Base-by-base conservation (phyloP, 53 echinoderm and acorn worm species). In the Mesocentrotus franciscanus region DNA sequence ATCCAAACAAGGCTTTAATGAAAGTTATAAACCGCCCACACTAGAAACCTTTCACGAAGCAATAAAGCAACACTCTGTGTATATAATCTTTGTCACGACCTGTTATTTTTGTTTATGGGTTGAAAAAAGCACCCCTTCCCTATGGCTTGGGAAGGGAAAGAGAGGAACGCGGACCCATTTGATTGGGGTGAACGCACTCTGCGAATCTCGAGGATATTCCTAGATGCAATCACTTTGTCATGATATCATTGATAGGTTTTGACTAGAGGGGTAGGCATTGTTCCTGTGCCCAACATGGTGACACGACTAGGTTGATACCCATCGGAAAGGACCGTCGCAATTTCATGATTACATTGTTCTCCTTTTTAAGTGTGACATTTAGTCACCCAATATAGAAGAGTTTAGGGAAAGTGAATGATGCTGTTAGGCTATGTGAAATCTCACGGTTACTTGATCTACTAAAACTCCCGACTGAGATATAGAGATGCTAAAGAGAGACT, bases 1-100 rank as follows among this genome's bases (percentile, higher is more conserved):
- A 33, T 36, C 36, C 81, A 20, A 33, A 8, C 42, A 81, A 8
- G 20, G 9, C 42, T 22, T 81, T 81, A 81, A 81, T 81, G 34
- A 17, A 39, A 81, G 12, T 10, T 18, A 64, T 20, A 81, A 42
- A 33, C 30, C 13, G 13, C 4, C 8, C 15, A 32, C 9, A 76
- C 81, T 13, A 8, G 42, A 81, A 20, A 39, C 81, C 87, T 58
- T 58, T 58, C 58, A 27, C 27, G 29, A 58, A 27, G 13, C 87
- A 58, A 58, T 87, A 87, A 57, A 2, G 87, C 58, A 87, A 87
- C 87, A 58, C 24, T 11, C 9, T 55, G 9, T 87, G 87, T 17
- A 26, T 26, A n/a, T 87, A 87, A 87, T 87, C 58, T 87, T 87
- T 58, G 87, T 57, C 87, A 87, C 58, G 87, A 87, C 87, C 87